phyloP scores from a whole-genome alignment of 2,888 invertebrate species.

The Plutella xylostella region DNA sequence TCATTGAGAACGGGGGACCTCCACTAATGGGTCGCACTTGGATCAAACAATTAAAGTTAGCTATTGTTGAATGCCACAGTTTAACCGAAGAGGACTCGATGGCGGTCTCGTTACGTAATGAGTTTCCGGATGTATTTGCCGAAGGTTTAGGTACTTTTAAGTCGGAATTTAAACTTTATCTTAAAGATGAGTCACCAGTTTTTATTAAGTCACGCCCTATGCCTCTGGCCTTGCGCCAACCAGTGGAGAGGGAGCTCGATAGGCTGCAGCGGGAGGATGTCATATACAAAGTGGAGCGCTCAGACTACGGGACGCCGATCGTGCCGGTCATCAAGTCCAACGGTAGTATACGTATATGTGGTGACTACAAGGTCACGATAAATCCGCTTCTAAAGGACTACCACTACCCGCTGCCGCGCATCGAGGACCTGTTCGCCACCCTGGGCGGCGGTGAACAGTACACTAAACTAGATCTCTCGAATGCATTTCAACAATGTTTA shows the following conservation, averaged over 20 bases:
- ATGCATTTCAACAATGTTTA: slow-evolving; percentile 19
- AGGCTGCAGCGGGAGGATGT: neutral
- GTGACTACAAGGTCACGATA: slow-evolving; percentile 22
- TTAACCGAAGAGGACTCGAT: slow-evolving; percentile 1
- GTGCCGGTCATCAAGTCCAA: neutral
- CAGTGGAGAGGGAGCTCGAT: neutral
- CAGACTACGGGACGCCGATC: slow-evolving; percentile 5
- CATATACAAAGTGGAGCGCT: neutral
- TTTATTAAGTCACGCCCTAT: slow-evolving; percentile 1
- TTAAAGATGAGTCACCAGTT: slow-evolving; percentile 5
- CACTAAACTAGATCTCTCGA: slow-evolving; percentile 19
- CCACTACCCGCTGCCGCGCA: slow-evolving; percentile 19
- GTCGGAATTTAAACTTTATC: neutral
- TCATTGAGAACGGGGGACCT: slow-evolving; percentile 18
- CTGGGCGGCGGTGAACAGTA: slow-evolving; percentile 19
- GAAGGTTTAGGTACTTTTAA: slow-evolving; percentile 13
- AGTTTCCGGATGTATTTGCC: slow-evolving; percentile 15
- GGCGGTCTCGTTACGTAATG: slow-evolving; percentile 1
- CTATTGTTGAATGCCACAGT: slow-evolving; percentile 5
- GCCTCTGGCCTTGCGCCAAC: slow-evolving; percentile 4
- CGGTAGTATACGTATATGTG: slow-evolving; percentile 17
- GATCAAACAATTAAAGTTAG: slow-evolving; percentile 16
- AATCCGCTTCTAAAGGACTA: slow-evolving; percentile 18
- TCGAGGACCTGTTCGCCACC: slow-evolving; percentile 16
- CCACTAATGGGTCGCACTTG: slow-evolving; percentile 17